A percentile compares a stretch with the other conserved stretches of the same genome.
phyloP scores from a whole-genome alignment of 2,888 invertebrate genomes.

The Zaprionus lineosus region DNA sequence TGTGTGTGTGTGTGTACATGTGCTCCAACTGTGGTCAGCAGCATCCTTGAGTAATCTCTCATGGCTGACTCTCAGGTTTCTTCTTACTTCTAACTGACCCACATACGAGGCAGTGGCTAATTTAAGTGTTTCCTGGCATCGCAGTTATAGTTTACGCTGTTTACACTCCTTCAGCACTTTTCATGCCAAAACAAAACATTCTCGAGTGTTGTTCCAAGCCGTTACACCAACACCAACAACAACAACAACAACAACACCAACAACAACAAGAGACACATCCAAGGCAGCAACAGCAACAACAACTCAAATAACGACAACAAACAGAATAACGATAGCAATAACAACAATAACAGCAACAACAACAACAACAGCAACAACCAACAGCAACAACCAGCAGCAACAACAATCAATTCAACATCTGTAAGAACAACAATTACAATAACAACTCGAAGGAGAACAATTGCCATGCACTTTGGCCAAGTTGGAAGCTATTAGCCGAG shows the following conservation, averaged over 20 bases:
- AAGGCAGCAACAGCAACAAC: background rate
- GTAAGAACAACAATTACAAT: background rate
- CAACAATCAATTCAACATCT: background rate
- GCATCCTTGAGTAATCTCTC: constrained; percentile 68
- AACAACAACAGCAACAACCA: constrained; percentile 6
- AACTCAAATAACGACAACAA: background rate
- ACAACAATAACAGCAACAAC: background rate
- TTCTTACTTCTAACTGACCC: constrained; percentile 67
- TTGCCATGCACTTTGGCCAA: constrained; percentile 48
- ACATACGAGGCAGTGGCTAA: constrained; percentile 70
- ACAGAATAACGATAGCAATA: background rate
- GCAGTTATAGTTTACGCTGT: constrained; percentile 77
- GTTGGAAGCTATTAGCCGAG: constrained; percentile 65
- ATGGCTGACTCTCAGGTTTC: constrained; percentile 66
- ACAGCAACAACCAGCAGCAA: background rate
- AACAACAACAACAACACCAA: constrained; percentile 7
- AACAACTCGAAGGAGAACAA: too few relatives aligned
- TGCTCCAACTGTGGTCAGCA: too few relatives aligned
- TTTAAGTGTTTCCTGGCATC: constrained; percentile 75
- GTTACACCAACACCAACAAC: constrained; percentile 14
- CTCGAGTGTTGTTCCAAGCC: constrained; percentile 49
- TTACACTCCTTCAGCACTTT: constrained; percentile 55
- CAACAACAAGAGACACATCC: background rate
- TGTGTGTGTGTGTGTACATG: too few relatives aligned
- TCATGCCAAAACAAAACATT: constrained; percentile 74